Base-by-base conservation (phyloP, 2,888 invertebrate genomes). In the Lacanobia wlatinum region DNA sequence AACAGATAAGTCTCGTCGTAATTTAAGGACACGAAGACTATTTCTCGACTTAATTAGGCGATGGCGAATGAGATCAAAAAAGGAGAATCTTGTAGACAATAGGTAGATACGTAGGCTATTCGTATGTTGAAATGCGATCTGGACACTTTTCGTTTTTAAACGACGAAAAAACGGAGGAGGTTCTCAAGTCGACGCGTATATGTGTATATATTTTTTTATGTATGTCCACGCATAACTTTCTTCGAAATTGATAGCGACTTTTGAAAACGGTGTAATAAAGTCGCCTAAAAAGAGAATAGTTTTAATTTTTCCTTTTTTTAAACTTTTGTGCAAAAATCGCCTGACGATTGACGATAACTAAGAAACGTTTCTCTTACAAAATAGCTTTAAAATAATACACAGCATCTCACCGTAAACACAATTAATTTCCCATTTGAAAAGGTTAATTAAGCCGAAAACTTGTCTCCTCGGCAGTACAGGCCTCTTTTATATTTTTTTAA, bases 401-500 rank as follows among this genome's bases (percentile, higher is more conserved):
- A 63, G 10, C 59, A 60, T 67, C 28, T 48, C 28, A 60, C 43
- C 0, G 28, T 53, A 77, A 73, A 68, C 18, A 21, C 43, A 62
- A 50, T 76, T 60, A 65, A 65, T 60, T 23, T 58, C 16, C 23
- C 48, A 53, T 70, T 65, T 61, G n/a, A 69, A 62, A 79, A 76
- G 55, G 63, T 73, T 66, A 78, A 77, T 74, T 71, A 76, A 59
- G 50, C 52, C n/a, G 48, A 83, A 16, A 84, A 87, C 90, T 93
- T 93, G 70, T 88, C 73, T 73, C 8, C 74, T 0, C 83, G 84
- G 67, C 75, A 78, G 89, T 95, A 94, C 93, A 71, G 81, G 86
- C 93, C 93, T 94, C 94, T 94, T 95, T 95, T 93, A 90, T 91
- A 89, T 92, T 93, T 94, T 80, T 94, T 93, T 91, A 92, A 93